These are phyloP conservation scores for Pseudoips prasinana DNA, from an alignment of 2,888 invertebrate genomes.

Conservation along the genomic window DNA sequence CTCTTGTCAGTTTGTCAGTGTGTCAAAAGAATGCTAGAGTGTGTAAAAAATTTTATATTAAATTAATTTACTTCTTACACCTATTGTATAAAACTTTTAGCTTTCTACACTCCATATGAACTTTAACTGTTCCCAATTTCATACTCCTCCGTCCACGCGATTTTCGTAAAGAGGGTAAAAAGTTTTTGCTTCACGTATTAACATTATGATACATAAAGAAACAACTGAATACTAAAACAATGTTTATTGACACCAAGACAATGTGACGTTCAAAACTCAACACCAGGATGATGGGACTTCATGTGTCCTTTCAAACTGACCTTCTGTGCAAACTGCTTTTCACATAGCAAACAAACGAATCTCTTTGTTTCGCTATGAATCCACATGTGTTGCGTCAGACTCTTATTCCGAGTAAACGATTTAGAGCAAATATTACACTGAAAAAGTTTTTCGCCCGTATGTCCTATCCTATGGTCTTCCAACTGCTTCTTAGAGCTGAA, in stretches of 20 bases:
- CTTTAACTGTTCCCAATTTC: too few species aligned
- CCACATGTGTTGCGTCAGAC: slow-evolving; percentile 68
- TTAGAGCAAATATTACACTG: slow-evolving; percentile 73
- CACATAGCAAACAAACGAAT: slow-evolving; percentile 56
- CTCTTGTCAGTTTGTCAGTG: too few species aligned
- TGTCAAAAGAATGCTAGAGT: too few species aligned
- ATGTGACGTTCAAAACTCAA: too few species aligned
- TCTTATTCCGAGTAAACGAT: slow-evolving; percentile 71
- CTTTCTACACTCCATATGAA: too few species aligned
- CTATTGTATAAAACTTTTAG: too few species aligned
- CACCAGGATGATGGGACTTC: slow-evolving; percentile 53
- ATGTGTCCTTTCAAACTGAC: slow-evolving; percentile 60
- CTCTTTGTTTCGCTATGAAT: slow-evolving; percentile 61
- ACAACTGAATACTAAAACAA: background rate
- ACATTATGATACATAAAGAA: too few species aligned
- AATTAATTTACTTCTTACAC: too few species aligned
- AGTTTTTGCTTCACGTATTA: too few species aligned
- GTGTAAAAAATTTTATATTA: too few species aligned
- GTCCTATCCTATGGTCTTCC: slow-evolving; percentile 68
- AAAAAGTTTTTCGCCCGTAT: slow-evolving; percentile 71
- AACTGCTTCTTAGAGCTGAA: slow-evolving; percentile 48
- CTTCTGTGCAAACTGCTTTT: slow-evolving; percentile 66
- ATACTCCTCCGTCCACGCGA: too few species aligned
- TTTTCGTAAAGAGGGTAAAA: too few species aligned
- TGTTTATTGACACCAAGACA: background rate